Base-by-base conservation (phyloP, 2,888 invertebrate genomes). In the Metallyticus violacea region DNA sequence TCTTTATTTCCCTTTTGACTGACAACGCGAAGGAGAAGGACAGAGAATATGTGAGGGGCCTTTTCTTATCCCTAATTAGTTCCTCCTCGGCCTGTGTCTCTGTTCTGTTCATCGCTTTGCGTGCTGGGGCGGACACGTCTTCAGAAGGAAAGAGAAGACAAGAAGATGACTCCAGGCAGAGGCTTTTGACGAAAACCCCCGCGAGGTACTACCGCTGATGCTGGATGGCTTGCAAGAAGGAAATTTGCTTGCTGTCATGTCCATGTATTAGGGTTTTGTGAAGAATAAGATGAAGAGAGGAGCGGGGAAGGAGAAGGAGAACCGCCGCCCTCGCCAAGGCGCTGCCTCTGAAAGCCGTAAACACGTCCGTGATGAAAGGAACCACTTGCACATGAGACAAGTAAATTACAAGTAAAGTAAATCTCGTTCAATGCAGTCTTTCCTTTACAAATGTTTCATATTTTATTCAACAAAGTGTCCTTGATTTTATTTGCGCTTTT, bases 41-140 rank as follows among this genome's bases (percentile, higher is more conserved):
- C 26, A 78, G 88, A 86, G 88, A 86, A 88, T 88, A 88, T 89
- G 89, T 88, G 89, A 89, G 89, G 83, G 84, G 89, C 90, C 90
- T 90, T 90, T 91, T 90, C 90, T 91, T 90, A 90, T 90, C 88
- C 90, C 90, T 90, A 90, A 90, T 90, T 90, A 90, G 90, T 90
- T 90, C 90, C 90, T 89, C 89, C 89, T 76, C 85, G 80, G 78
- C 85, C 85, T 78, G 77, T 76, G 26, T 76, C 30, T 77, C 26
- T 81, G n/a, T 81, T 81, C 81, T 29, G 27, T 79, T 81, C 81
- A 40, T 81, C 81, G 81, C 81, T 81, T 81, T 81, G 81, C 81
- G 82, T 62, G 26, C 76, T 76, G 82, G 76, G 26, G 82, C 27
- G 83, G 83, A 83, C 83, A 77, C 28, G 83, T 83, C 83, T 29